Base-by-base conservation (phyloP, 1,140 invertebrate genomes). In the Drosophila biarmipes region DNA sequence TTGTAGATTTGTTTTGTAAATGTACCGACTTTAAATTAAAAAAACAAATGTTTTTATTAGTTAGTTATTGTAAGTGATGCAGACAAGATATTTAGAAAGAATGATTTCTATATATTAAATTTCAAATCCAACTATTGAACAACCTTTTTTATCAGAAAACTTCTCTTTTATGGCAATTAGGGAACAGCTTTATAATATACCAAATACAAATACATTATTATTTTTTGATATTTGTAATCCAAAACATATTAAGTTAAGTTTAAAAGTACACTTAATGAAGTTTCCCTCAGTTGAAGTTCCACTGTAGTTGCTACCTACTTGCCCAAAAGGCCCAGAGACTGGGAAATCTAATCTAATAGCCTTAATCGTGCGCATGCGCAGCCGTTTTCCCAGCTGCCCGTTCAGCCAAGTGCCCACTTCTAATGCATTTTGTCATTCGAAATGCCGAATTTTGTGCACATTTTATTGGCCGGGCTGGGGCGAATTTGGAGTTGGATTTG, bases 361-460 rank as follows among this genome's bases (percentile, higher is more conserved):
- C 56, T 62, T 40, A 48, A 69, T 69, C 68, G 68, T 42, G 71
- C 37, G 10, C 68, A 51, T 54, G 66, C 37, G 42, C 63, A 61
- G 15, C 46, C 46, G 29, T 42, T 37, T 51, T 55, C 17, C 24
- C 48, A 42, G 35, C 48, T 40, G 53, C 54, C 43, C 46, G 27
- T 31, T 40, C 8, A 40, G 6, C 46, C 21, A 14, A 43, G 10
- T 52, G 54, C 24, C 24, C 24, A 24, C 3, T 24, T 59, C 54
- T 43, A 74, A 74, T 74, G 59, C 54, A 55, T 54, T 79, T 77
- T 86, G 77, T 80, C 81, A 76, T 82, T 82, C 57, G 56, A 48
- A 40, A 51, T 71, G 58, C 72, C 80, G 62, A 80, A 85, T 48
- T 78, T 62, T 80, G 75, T 55, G 42, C 42, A 78, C 34, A 75